Base-by-base conservation (phyloP, 2,113 vertebrate species). In the Alligator mississippiensis region DNA sequence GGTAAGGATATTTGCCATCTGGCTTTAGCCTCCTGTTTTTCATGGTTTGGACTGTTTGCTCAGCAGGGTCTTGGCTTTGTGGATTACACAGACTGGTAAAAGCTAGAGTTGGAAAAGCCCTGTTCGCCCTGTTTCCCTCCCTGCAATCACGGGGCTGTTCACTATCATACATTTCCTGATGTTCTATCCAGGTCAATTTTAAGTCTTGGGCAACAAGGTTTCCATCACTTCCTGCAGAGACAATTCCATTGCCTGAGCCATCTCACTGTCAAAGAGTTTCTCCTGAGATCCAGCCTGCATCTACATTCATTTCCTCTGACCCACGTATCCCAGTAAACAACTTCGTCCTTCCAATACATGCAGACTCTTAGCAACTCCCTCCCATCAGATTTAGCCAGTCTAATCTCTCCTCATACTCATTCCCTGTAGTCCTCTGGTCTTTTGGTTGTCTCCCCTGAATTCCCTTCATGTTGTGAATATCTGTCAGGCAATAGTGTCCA, bases 191-290 rank as follows among this genome's bases (percentile, higher is more conserved):
- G 6, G 63, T 82, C 75, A 55, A 25, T 68, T 38, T 81, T 59
- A 77, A 8, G 2, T 47, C 17, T 4, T 11, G 62, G 57, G 22
- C 62, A 11, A 17, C 0, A 3, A 80, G 47, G 8, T 17, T 34
- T 38, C 74, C 27, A 77, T 2, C 24, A 83, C 38, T 83, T n/a
- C 54, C 80, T 70, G 21, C 66, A 77, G 30, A 85, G 21, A 38
- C 13, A 84, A 2, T 2, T 34, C 2, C 18, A 0, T 0, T 0
- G 1, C 19, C 80, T 1, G 0, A 28, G 3, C 30, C 17, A 10
- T 34, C 30, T 64, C 68, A 72, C 74, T 47, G 34, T 21, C 79
- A 66, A 9, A 9, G 38, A 38, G 58, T 62, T 18, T 22, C 11
- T 89, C 74, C 84, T 27, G 34, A 74, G 66, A 58, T 5, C 2